Evolutionary conservation across 2,888 invertebrate genomes (phyloP).

Genomic region (Tachina lurida): DNA sequence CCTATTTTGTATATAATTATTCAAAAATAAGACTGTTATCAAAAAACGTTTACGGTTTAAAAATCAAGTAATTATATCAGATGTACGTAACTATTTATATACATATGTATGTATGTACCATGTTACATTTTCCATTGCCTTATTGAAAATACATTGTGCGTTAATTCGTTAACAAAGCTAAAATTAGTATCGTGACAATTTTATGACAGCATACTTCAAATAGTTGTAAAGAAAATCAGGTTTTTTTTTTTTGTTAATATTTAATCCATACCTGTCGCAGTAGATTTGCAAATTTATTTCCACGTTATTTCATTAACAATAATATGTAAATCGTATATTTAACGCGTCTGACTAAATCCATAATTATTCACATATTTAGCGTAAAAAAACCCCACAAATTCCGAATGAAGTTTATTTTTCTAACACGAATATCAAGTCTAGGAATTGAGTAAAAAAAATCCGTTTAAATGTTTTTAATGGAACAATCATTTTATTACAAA

Average conservation of each 20-base stretch:
- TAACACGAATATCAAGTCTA: constrained; percentile 2
- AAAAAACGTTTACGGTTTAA: no score
- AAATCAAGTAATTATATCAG: no score
- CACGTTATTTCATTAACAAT: constrained; percentile 3
- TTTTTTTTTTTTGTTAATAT: neutral
- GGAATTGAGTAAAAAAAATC: constrained; percentile 12
- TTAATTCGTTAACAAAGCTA: neutral
- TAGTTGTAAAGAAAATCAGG: no score
- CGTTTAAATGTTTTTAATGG: constrained; percentile 4
- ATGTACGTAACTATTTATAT: no score
- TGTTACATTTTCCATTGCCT: no score
- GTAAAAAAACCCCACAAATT: constrained; percentile 6
- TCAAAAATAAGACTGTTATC: no score
- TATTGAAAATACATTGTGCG: no score
- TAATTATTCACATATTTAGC: constrained; percentile 1
- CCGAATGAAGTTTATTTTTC: neutral
- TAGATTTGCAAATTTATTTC: constrained; percentile 13
- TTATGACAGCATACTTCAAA: neutral
- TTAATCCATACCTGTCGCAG: constrained; percentile 1
- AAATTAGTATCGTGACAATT: neutral
- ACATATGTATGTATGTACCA: neutral
- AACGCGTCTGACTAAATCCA: constrained; percentile 2
- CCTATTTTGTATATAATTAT: no score
- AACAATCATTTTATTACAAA: constrained; percentile 43
- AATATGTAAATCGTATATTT: neutral